Percentiles rank a stretch among this genome's conserved stretches.
phyloP scores from a whole-genome alignment of 2,888 invertebrate species.

The Andrena bucephala region DNA sequence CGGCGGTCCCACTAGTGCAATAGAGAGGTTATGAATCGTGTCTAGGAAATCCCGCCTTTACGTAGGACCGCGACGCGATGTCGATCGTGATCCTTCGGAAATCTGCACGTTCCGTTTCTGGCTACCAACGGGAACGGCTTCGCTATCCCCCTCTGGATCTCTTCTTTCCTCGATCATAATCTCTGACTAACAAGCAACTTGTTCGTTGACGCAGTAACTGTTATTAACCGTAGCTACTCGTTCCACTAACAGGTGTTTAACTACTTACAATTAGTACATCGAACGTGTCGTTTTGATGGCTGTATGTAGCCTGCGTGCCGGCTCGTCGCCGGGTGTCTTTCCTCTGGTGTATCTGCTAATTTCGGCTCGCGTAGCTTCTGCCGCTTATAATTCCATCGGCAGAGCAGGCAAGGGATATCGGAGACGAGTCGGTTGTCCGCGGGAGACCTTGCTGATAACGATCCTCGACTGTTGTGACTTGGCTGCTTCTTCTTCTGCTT shows the following conservation, averaged over 20 bases:
- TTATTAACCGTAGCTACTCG: slow-evolving; percentile 13
- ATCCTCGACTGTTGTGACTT: background rate
- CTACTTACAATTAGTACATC: too few relatives aligned
- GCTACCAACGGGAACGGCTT: background rate
- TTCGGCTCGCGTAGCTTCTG: background rate
- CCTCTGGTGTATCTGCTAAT: background rate
- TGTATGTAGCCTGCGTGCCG: background rate
- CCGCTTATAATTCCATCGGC: background rate
- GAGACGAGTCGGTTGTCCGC: background rate
- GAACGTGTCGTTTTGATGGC: background rate
- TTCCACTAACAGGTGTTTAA: slow-evolving; percentile 18
- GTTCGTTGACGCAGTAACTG: slow-evolving; percentile 34
- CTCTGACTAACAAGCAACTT: slow-evolving; percentile 25
- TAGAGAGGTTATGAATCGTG: too few relatives aligned
- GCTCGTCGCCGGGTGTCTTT: background rate
- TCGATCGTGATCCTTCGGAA: too few relatives aligned
- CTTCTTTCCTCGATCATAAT: slow-evolving; percentile 12
- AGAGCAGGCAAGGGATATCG: too few relatives aligned
- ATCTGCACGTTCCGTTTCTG: too few relatives aligned
- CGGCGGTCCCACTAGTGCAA: too few relatives aligned
- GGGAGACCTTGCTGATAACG: background rate
- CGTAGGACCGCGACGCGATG: background rate
- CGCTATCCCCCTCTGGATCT: slow-evolving; percentile 11
- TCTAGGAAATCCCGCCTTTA: too few relatives aligned
- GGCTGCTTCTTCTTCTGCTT: background rate